phyloP scores from a whole-genome alignment of 2,797 vertebrate species.

The Artibeus lituratus region DNA sequence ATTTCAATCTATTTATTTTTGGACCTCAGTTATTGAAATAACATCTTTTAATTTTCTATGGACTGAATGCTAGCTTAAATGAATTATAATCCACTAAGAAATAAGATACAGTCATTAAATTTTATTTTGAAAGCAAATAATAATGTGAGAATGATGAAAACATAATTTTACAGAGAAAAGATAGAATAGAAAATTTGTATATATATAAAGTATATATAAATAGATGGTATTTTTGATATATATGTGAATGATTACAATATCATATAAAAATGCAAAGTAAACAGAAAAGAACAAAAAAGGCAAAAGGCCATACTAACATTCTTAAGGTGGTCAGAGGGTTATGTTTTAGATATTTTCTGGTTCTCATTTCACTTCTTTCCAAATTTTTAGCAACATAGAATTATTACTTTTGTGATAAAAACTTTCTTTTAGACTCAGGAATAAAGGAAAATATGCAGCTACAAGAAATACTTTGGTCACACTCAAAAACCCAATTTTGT shows the following conservation, averaged over 20 bases:
- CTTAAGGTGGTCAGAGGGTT: background rate
- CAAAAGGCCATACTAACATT: background rate
- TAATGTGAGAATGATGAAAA: background rate
- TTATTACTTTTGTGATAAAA: background rate
- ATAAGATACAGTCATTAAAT: background rate
- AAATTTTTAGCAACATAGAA: background rate
- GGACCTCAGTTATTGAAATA: background rate
- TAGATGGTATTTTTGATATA: background rate
- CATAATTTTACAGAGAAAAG: background rate
- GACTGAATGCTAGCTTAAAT: background rate
- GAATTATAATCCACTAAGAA: conserved; percentile 7
- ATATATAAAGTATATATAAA: background rate
- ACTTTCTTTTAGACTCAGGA: background rate
- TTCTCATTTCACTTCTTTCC: background rate
- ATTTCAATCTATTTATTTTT: conserved; percentile 1
- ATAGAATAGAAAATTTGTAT: background rate
- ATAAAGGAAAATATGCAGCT: background rate
- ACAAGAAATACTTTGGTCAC: background rate
- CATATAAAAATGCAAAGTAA: background rate
- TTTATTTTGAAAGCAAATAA: background rate
- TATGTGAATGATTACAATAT: background rate
- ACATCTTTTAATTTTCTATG: background rate
- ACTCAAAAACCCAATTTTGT: conserved; percentile 25
- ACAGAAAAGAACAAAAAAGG: background rate
- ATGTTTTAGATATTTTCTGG: background rate